Conservation (phyloP, 2,888 invertebrate genomes). For the Mamestra brassicae region DNA sequence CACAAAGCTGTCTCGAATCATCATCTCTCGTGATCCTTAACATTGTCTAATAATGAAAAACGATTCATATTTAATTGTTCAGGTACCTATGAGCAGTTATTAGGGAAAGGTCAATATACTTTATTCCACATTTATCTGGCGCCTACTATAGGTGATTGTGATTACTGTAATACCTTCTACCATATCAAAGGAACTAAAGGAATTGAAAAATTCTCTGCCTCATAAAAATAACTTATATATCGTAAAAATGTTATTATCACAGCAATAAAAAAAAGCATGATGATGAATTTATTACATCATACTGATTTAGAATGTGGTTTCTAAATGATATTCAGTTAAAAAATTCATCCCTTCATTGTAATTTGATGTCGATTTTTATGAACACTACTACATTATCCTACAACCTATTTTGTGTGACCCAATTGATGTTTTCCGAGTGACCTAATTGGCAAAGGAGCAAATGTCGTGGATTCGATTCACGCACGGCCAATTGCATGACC, state of each 20-base stretch:
- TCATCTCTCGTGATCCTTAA: too few relatives aligned
- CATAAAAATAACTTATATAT: background rate
- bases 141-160: slow-evolving; percentile 14
- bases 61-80: too few relatives aligned
- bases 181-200: slow-evolving; percentile 5
- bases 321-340: background rate
- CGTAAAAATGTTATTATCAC: background rate
- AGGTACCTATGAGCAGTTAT: too few relatives aligned
- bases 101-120: too few relatives aligned
- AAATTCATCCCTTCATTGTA: background rate
- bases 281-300: background rate
- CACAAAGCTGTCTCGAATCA: too few relatives aligned
- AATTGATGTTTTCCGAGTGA: slow-evolving; percentile 17
- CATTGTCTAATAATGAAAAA: too few relatives aligned
- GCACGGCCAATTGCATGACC: slow-evolving; percentile 30
- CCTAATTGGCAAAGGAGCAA: slow-evolving; percentile 45
- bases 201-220: background rate
- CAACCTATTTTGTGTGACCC: slow-evolving; percentile 9
- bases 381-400: slow-evolving; percentile 3
- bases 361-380: slow-evolving; percentile 2
- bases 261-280: background rate
- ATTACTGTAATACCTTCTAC: background rate
- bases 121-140: too few relatives aligned
- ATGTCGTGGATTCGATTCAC: slow-evolving; percentile 30
- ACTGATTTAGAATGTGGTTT: background rate